phyloP scores from a whole-genome alignment of 2,113 vertebrate genomes.

The Rhagologus leucostigma region DNA sequence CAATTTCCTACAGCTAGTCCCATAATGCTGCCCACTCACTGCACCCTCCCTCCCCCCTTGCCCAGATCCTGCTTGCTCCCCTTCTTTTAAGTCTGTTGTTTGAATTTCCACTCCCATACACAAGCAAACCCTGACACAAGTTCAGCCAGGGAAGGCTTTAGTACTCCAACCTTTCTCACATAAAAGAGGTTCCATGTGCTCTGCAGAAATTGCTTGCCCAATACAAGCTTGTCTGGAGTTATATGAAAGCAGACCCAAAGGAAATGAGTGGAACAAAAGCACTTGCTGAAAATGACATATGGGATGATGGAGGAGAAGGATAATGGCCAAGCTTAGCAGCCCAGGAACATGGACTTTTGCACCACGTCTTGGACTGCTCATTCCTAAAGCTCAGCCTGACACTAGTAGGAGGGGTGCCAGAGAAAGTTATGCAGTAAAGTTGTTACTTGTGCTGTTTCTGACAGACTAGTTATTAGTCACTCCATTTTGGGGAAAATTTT shows the following conservation, averaged over 20 bases:
- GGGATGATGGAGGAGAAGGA: neutral
- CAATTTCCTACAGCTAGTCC: neutral
- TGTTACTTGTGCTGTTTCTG: neutral
- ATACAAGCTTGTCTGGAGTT: neutral
- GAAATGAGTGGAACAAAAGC: neutral
- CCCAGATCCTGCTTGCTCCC: neutral
- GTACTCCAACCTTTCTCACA: neutral
- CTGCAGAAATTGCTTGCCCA: neutral
- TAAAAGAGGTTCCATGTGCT: neutral
- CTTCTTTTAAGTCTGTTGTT: neutral
- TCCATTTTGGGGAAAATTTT: neutral
- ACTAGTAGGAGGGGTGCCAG: neutral
- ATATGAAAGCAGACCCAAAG: neutral
- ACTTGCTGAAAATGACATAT: neutral
- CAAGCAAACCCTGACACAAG: neutral
- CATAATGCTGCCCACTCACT: neutral
- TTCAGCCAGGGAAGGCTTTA: neutral
- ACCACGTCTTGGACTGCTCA: neutral
- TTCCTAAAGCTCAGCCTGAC: neutral
- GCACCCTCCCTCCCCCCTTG: too few species aligned
- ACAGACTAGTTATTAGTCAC: neutral
- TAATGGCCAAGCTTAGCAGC: neutral
- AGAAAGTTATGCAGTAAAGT: neutral
- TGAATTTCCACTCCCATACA: neutral
- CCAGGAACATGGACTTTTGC: neutral